Base-by-base conservation (phyloP, 2,797 vertebrate species). In the Molossus molossus region DNA sequence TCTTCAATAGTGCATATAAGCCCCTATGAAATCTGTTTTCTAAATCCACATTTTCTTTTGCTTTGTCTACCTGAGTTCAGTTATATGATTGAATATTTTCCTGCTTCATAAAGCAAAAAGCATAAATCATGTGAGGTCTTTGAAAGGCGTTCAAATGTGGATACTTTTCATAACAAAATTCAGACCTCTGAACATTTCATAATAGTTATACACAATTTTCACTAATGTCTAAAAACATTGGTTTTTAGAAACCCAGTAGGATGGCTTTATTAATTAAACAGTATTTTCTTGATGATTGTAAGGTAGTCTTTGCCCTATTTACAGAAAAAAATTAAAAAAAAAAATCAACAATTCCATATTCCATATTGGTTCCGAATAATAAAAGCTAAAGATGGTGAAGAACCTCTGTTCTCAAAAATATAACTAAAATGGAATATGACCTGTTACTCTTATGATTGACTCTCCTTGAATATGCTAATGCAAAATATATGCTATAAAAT, bases 141-240 rank as follows among this genome's bases (percentile, higher is more conserved):
- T 84, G 55, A 91, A 70, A 50, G 6, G 15, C 73, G 23, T 12
- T 92, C 15, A 72, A 45, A 58, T 73, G 15, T 77, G n/a, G 6
- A n/a, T 86, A 64, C 65, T 83, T 94, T 94, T 85, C 57, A 55
- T 86, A 75, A 87, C 77, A 93, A 64, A 69, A 33, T 95, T 64
- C 40, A 82, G 17, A 96, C 65, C 25, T 57, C 15, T 64, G 18
- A 64, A 91, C 2, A 81, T 73, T 95, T 92, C 27, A 29, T 89
- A 79, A 9, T 48, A 86, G 21, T 10, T 64, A 75, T 69, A 45
- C 62, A 76, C 14, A 69, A 0, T 85, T 92, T 94, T 29, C 23
- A 57, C 40, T 37, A 15, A 67, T 62, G 17, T 21, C 55, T 25
- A 21, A 37, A 87, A 48, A 57, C 7, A 14, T 48, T 83, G 17